Base-by-base conservation (phyloP, 1,140 invertebrate species). In the Heliconius nattereri region DNA sequence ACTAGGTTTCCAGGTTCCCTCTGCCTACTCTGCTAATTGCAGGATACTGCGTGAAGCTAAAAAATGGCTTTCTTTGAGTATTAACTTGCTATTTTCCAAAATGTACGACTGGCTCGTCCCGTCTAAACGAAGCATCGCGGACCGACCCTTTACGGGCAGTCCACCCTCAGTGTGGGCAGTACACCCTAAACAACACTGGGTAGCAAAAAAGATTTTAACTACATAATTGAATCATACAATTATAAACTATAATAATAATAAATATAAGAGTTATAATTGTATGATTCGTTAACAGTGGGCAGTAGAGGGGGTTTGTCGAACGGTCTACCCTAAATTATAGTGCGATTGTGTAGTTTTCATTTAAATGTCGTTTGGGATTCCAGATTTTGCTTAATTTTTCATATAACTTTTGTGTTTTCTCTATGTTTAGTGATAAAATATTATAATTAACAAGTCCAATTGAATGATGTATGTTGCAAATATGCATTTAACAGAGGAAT, bases 141-240 rank as follows among this genome's bases (percentile, higher is more conserved):
- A 79, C 82, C 85, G 89, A 91, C 90, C 91, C 90, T 91, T 93
- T 94, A 90, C 90, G 91, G 91, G 81, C 91, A 92, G 89, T 92
- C 85, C 89, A 87, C 90, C 92, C 91, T 89, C 86, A 80, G 85
- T 85, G 87, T 92, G 91, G 91, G 91, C 92, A 93, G 91, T 92
- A 87, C 90, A 89, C 89, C 92, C 86, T 84, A 86, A 88, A 89
- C 87, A 89, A 85, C 86, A 84, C 81, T 81, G 79, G 79, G 60
- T 81, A 85, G 83, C 86, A 87, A 88, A 91, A 90, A 92, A 91
- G 89, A 90, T 85, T 86, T 81, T 85, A 90, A 85, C 87, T 74
- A 74, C 73, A 81, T 32, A 40, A 71, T 26, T 7, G 20, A n/a
- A 71, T 23, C n/a, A 29, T 80, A 66, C 37, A 3, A 85, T 81